Conservation (phyloP, 2,113 vertebrate species). For the Caranx melampygus region DNA sequence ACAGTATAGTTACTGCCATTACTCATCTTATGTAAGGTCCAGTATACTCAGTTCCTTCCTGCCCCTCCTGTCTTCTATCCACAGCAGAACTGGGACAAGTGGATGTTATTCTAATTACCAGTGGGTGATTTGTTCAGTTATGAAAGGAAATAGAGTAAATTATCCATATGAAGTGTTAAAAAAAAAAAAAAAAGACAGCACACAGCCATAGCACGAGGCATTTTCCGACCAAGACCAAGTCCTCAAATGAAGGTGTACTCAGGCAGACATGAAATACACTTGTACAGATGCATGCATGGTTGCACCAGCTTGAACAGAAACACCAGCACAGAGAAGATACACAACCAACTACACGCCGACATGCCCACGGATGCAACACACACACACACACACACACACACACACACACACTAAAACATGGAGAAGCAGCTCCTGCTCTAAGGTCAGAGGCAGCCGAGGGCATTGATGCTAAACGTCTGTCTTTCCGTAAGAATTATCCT, state of each 20-base stretch:
- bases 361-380: conserved; percentile 15
- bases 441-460: conserved; percentile 44
- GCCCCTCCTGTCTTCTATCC: no score
- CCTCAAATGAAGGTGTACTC: conserved; percentile 31
- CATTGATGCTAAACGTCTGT: conserved; percentile 17
- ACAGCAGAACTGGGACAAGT: conserved; percentile 2
- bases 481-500: conserved; percentile 25
- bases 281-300: conserved; percentile 36
- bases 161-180: background rate
- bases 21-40: no score
- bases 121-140: background rate
- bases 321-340: conserved; percentile 13
- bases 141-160: background rate
- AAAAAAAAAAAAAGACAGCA: background rate
- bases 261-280: conserved; percentile 22
- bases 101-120: conserved; percentile 18
- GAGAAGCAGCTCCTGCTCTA: conserved; percentile 25
- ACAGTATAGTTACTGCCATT: no score
- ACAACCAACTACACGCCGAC: conserved; percentile 16
- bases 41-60: no score
- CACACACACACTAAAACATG: background rate
- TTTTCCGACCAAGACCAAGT: conserved; percentile 17
- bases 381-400: conserved; percentile 2
- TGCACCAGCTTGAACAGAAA: conserved; percentile 32
- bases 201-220: background rate